A percentile compares a stretch with the other conserved stretches of the same genome.
Conservation (phyloP, 2,113 vertebrate species). For the Etia nguti region DNA sequence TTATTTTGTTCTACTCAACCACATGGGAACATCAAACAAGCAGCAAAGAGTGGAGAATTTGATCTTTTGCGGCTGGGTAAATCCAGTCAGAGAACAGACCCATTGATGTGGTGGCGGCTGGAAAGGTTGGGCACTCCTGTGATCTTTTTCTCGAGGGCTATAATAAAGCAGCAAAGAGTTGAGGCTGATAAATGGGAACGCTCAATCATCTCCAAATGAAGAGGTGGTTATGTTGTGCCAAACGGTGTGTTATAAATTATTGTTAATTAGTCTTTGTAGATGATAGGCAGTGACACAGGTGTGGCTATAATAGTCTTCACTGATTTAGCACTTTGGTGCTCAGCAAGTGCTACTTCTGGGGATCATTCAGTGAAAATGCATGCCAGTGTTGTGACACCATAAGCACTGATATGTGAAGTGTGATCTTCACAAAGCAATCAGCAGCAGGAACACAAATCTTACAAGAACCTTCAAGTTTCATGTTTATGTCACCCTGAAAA, state of each 20-base stretch:
- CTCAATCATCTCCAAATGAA: not conserved
- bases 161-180: conserved; percentile 32
- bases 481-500: not conserved
- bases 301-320: not conserved
- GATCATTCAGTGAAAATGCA: not conserved
- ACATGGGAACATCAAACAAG: conserved; percentile 41
- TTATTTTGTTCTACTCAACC: conserved; percentile 11
- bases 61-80: conserved; percentile 16
- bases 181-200: not conserved
- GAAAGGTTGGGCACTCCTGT: not conserved
- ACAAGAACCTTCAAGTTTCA: not conserved
- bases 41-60: conserved; percentile 35
- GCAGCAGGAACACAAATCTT: not conserved
- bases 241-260: conserved; percentile 14
- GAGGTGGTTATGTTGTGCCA: not conserved
- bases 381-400: conserved; percentile 1
- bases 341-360: not conserved
- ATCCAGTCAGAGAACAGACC: conserved; percentile 20
- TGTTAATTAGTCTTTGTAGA: conserved; percentile 4
- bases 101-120: conserved; percentile 39
- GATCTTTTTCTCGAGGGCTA: conserved; percentile 1
- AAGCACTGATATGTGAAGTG: conserved; percentile 3
- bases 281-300: not conserved
- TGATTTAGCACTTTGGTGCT: not conserved
- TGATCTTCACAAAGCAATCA: conserved; percentile 9